Conservation (phyloP, 2,797 vertebrate species). For the Anniella stebbinsi region DNA sequence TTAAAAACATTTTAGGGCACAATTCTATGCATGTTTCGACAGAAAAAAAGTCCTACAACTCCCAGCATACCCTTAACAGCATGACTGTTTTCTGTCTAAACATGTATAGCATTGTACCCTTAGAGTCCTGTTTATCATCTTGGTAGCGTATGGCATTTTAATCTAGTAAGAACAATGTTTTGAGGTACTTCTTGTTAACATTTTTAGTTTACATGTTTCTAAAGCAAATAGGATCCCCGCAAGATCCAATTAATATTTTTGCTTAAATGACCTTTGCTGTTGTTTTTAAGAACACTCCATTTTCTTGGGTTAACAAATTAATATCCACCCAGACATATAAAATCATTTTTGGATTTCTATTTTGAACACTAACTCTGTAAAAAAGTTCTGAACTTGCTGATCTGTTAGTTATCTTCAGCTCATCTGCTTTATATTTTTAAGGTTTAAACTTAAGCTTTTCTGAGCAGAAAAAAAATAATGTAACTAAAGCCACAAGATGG, state of each 20-base stretch:
- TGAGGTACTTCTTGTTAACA: not conserved
- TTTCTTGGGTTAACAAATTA: not conserved
- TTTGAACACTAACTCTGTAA: not conserved
- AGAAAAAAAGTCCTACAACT: no score
- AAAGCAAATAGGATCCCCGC: not conserved
- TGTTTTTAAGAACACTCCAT: not conserved
- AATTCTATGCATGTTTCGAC: no score
- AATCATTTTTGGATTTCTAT: not conserved
- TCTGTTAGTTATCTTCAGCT: not conserved
- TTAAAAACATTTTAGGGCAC: no score
- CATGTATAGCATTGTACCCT: no score
- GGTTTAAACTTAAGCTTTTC: not conserved
- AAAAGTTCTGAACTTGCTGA: not conserved
- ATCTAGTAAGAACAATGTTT: not conserved
- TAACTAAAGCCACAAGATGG: slow-evolving; percentile 59
- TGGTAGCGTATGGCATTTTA: not conserved
- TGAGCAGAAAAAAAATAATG: not conserved
- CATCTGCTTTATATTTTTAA: not conserved
- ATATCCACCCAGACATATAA: not conserved
- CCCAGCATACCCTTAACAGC: no score
- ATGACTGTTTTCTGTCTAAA: no score
- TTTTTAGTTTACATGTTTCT: not conserved
- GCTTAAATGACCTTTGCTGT: not conserved
- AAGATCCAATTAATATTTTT: not conserved
- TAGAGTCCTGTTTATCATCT: no score